These are phyloP conservation scores for Oceanites oceanicus DNA, from an alignment of 2,113 vertebrate species.

Conservation along the genomic window DNA sequence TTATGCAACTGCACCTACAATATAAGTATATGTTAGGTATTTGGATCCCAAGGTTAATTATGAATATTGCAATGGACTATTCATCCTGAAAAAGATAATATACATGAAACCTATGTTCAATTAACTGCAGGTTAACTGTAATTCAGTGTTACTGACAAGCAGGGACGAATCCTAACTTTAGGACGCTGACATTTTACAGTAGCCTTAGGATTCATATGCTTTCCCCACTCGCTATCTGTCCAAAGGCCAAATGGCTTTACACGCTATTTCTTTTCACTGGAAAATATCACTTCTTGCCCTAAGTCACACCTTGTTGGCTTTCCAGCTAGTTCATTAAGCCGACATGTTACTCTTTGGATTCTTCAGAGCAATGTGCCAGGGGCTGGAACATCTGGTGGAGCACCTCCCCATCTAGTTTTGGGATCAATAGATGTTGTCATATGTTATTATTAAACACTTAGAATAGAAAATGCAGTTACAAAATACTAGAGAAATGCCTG, in stretches of 20 bases:
- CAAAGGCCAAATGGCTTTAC: background rate
- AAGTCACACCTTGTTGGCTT: background rate
- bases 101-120: background rate
- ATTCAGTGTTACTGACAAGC: background rate
- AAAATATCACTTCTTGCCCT: background rate
- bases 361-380: background rate
- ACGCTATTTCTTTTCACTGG: background rate
- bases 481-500: background rate
- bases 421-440: background rate
- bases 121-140: background rate
- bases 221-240: background rate
- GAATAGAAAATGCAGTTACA: background rate
- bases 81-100: background rate
- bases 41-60: background rate
- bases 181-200: background rate
- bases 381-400: background rate
- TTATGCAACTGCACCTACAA: background rate
- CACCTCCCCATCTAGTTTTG: background rate
- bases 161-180: background rate
- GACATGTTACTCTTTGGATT: background rate
- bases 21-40: background rate
- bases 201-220: background rate
- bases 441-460: background rate
- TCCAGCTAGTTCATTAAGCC: background rate
- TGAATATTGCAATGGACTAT: background rate